Evolutionary conservation across 2,113 vertebrate genomes (phyloP), one percentile per base, ranked within the genome.

Genomic region (Psilopogon haemacephalus): DNA sequence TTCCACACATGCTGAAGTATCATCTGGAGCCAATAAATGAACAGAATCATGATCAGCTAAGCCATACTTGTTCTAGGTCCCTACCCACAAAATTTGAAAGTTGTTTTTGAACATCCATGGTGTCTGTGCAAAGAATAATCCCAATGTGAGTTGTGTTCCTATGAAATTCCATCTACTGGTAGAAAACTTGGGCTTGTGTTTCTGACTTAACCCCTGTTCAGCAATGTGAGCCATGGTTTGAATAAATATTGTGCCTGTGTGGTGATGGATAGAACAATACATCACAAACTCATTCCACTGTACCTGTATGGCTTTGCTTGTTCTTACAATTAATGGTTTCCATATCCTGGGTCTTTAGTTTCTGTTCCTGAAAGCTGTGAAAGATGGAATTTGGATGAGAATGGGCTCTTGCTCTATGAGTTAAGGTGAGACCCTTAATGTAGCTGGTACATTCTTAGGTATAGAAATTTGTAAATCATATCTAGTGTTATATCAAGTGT

Each of bases 251-350:
- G 40, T 92, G 54, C 52, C 38, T 92, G 71, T 86, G 38, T 77
- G 73, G 28, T 94, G 92, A 92, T 32, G 35, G 70, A 95, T 95
- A 68, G 69, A 74, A 65, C 88, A 83, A 90, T 95, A 93, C 84
- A 90, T 95, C 73, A 54, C 80, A 84, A 94, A 92, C 77, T 86
- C 86, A 90, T 95, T 96, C 72, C 65, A 58, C 58, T 86, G 44
- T 75, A 82, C 81, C 56, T 84, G 1, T 72, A 68, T 81, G 86
- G 27, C 62, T 93, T 90, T 90, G 9, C 72, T 95, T 95, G 76
- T 88, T 93, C 83, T 92, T 81, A 90, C 42, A 90, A 86, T 88
- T 52, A 89, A 91, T 89, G 69, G 65, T 77, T 93, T 86, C 83
- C 72, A 65, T 79, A 83, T 86, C 60, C 64, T 88, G 9, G 20